Conservation (phyloP, 2,888 invertebrate species). For the Cheiracanthium punctorium region DNA sequence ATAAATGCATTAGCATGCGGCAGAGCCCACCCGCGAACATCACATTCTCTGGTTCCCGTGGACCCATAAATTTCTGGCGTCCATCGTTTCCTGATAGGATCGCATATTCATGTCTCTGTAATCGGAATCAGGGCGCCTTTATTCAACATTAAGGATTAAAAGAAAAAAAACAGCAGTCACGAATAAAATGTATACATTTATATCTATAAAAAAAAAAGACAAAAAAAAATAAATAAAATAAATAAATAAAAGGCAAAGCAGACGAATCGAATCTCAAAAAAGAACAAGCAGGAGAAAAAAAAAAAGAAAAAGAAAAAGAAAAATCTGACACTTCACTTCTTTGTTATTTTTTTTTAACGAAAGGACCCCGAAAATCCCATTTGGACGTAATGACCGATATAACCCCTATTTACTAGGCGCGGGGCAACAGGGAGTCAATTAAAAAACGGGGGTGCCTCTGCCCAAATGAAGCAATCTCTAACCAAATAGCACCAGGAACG, state of each 20-base stretch:
- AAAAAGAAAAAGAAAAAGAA: slow-evolving; percentile 12
- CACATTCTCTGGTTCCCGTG: slow-evolving; percentile 26
- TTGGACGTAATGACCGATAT: slow-evolving; percentile 64
- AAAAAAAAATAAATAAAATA: no score
- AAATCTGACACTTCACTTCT: background rate
- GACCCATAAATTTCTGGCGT: slow-evolving; percentile 43
- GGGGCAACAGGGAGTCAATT: slow-evolving; percentile 40
- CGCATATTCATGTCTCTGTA: slow-evolving; percentile 65
- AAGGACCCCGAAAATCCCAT: slow-evolving; percentile 54
- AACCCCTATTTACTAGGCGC: slow-evolving; percentile 61
- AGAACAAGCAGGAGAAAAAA: no score
- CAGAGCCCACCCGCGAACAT: slow-evolving; percentile 57
- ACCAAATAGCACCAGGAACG: slow-evolving; percentile 49
- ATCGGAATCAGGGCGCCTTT: slow-evolving; percentile 67
- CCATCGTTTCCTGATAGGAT: slow-evolving; percentile 46
- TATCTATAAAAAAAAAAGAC: no score
- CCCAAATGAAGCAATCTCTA: slow-evolving; percentile 67
- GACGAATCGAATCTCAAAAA: background rate
- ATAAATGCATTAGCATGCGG: slow-evolving; percentile 43
- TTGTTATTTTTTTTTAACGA: slow-evolving; percentile 4
- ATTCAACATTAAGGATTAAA: slow-evolving; percentile 45
- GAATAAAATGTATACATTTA: no score
- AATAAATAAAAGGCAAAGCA: slow-evolving; percentile 22
- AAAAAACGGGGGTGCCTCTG: slow-evolving; percentile 19
- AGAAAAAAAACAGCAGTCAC: slow-evolving; percentile 19